Conservation (phyloP, 2,113 vertebrate genomes). For the Polypterus bichir region DNA sequence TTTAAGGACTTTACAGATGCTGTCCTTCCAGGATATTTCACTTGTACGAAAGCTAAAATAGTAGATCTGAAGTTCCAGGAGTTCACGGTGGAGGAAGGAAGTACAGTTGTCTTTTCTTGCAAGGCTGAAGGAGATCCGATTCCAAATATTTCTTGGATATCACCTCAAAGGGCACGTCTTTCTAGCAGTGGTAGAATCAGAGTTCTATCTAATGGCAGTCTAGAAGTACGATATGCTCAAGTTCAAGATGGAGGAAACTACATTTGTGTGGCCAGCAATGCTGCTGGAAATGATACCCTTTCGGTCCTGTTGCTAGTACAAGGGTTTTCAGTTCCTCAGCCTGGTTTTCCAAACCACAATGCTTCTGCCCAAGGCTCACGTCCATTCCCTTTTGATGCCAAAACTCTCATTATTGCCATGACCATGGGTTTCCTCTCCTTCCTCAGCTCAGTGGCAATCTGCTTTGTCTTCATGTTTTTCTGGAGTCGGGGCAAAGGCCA, state of each 20-base stretch:
- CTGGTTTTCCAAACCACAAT: slow-evolving; percentile 21
- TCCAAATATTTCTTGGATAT: slow-evolving; percentile 59
- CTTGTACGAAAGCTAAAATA: slow-evolving; percentile 58
- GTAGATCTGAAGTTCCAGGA: slow-evolving; percentile 43
- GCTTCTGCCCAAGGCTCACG: slow-evolving; percentile 38
- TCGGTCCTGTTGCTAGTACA: slow-evolving; percentile 57
- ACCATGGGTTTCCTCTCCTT: slow-evolving; percentile 77
- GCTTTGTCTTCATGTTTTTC: slow-evolving; percentile 75
- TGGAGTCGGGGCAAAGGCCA: slow-evolving; percentile 77
- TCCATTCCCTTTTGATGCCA: slow-evolving; percentile 45
- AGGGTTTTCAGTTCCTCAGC: slow-evolving; percentile 25
- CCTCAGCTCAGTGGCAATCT: slow-evolving; percentile 69
- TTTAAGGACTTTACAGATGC: slow-evolving; percentile 64
- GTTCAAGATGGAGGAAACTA: slow-evolving; percentile 61
- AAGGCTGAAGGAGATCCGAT: slow-evolving; percentile 66
- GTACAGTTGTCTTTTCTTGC: slow-evolving; percentile 54
- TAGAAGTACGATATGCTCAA: slow-evolving; percentile 66
- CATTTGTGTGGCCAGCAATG: slow-evolving; percentile 61
- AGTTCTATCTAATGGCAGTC: slow-evolving; percentile 55
- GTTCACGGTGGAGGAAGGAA: slow-evolving; percentile 56
- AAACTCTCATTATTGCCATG: slow-evolving; percentile 66
- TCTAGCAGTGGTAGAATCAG: slow-evolving; percentile 49
- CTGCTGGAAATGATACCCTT: slow-evolving; percentile 66
- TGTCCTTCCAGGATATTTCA: slow-evolving; percentile 57
- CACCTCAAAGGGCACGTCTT: slow-evolving; percentile 45